Evolutionary conservation across 2,888 invertebrate genomes (phyloP).

Genomic region (Drosophila phalerata): DNA sequence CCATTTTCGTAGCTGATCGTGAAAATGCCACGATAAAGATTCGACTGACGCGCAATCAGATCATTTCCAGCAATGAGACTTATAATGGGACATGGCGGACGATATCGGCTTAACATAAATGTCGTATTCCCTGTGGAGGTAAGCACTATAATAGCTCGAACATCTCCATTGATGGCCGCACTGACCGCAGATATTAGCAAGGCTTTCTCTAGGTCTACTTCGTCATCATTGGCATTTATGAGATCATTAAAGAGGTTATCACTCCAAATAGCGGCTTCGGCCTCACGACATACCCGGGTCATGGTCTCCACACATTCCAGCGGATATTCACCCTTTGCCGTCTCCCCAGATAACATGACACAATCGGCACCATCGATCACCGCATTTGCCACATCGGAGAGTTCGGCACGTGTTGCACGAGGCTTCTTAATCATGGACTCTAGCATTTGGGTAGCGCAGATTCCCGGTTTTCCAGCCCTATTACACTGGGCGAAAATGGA

Average conservation of each 20-base stretch:
- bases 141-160: constrained; percentile 93
- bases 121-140: constrained; percentile 88
- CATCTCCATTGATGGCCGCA: constrained; percentile 94
- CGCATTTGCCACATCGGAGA: constrained; percentile 98
- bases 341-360: constrained; percentile 99
- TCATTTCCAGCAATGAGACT: constrained; percentile 91
- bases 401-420: constrained; percentile 97
- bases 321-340: constrained; percentile 98
- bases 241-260: constrained; percentile 94
- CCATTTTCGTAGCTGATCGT: constrained; percentile 90
- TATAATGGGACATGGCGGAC: constrained; percentile 96
- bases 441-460: constrained; percentile 99
- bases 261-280: constrained; percentile 97
- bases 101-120: constrained; percentile 95
- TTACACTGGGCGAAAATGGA: constrained; percentile 98
- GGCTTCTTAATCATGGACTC: constrained; percentile 99
- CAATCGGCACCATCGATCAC: constrained; percentile 98
- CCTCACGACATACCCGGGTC: constrained; percentile 97
- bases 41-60: constrained; percentile 95
- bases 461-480: constrained; percentile 96
- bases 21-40: constrained; percentile 95
- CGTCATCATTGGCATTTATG: constrained; percentile 83
- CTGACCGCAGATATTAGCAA: constrained; percentile 96
- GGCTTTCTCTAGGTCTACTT: constrained; percentile 94
- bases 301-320: constrained; percentile 94